These are phyloP conservation scores for Thyatira batis DNA, from an alignment of 2,888 invertebrate genomes.

Conservation along the genomic window DNA sequence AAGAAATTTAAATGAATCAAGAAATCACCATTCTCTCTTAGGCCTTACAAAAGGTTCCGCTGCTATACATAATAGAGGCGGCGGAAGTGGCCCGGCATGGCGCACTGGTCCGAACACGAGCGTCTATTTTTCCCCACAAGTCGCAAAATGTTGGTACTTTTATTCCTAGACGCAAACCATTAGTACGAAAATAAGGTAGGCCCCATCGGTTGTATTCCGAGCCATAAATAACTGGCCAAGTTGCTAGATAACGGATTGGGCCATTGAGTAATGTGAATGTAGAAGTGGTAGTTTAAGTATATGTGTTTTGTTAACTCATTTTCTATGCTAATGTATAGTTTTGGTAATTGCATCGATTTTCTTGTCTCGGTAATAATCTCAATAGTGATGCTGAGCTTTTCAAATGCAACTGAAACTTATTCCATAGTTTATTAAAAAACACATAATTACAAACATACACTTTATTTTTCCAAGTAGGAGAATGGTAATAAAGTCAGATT, in stretches of 20 bases:
- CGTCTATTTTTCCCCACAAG: not conserved
- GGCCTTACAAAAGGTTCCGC: not conserved
- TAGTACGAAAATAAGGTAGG: constrained; percentile 35
- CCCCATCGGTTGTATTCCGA: constrained; percentile 18
- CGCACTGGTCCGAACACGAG: not conserved
- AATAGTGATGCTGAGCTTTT: too few relatives aligned
- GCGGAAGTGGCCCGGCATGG: not conserved
- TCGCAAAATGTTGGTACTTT: constrained; percentile 23
- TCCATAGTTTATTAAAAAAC: too few relatives aligned
- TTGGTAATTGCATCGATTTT: too few relatives aligned
- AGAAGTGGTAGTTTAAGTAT: not conserved
- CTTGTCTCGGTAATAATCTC: too few relatives aligned
- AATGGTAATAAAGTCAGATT: too few relatives aligned
- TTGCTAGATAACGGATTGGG: constrained; percentile 2
- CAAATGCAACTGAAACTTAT: too few relatives aligned
- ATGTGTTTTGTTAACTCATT: not conserved
- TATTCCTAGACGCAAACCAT: constrained; percentile 36
- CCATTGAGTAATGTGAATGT: not conserved
- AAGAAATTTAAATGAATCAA: not conserved
- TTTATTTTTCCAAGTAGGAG: too few relatives aligned
- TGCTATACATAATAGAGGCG: not conserved
- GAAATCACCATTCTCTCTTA: not conserved
- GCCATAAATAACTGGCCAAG: constrained; percentile 12
- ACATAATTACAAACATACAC: too few relatives aligned
- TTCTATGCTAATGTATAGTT: not conserved